These are phyloP conservation scores for Drosophila barbarae DNA, from an alignment of 2,888 invertebrate genomes.

Conservation along the genomic window DNA sequence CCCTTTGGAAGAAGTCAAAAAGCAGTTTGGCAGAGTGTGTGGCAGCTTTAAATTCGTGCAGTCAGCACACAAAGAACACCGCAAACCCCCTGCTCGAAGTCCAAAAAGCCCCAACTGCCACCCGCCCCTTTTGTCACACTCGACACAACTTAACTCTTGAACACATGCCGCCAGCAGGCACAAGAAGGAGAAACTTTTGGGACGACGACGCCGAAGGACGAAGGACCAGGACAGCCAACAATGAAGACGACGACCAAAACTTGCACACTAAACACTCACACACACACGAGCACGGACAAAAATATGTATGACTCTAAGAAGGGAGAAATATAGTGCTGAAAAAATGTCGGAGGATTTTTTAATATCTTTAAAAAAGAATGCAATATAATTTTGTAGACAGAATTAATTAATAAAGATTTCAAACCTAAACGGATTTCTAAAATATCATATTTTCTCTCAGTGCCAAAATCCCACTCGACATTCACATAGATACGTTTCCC, in stretches of 20 bases:
- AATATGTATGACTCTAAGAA: neutral
- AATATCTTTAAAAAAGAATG: too few relatives aligned
- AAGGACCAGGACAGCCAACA: conserved; percentile 37
- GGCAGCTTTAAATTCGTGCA: conserved; percentile 70
- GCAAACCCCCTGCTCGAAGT: conserved; percentile 21
- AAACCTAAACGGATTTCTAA: too few relatives aligned
- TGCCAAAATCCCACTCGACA: conserved; percentile 13
- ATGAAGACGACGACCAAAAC: conserved; percentile 10
- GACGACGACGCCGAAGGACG: conserved; percentile 41
- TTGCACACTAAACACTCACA: conserved; percentile 4
- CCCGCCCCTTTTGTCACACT: conserved; percentile 42
- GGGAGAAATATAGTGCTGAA: neutral
- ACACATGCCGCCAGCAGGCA: conserved; percentile 74
- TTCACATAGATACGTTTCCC: conserved; percentile 25
- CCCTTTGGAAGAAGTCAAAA: conserved; percentile 61
- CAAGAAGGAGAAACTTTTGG: conserved; percentile 69
- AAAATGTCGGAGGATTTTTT: neutral
- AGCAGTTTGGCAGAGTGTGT: conserved; percentile 64
- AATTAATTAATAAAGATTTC: too few relatives aligned
- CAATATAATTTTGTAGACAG: too few relatives aligned
- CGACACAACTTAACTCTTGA: conserved; percentile 72
- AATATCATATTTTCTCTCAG: neutral
- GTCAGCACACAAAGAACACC: conserved; percentile 56
- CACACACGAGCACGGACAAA: neutral
- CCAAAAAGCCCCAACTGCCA: neutral